Base-by-base conservation (phyloP, 2,888 invertebrate species). In the Trisateles emortualis region DNA sequence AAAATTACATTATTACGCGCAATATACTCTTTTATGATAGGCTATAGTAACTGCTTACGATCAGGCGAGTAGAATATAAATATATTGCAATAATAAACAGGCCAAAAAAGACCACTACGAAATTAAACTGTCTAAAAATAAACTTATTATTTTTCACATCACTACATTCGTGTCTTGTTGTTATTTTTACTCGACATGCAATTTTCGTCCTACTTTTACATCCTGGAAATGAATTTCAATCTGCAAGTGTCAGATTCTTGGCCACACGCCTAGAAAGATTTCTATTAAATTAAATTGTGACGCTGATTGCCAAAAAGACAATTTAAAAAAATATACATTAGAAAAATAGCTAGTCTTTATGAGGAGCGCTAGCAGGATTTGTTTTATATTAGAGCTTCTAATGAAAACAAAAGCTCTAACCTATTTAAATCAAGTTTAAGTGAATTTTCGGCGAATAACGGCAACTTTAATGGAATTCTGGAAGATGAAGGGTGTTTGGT, bases 381-480 rank as follows among this genome's bases (percentile, higher is more conserved):
- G 29, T 29, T 29, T 32, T 32, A 1, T 13, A 9, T 6, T 13
- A 5, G 13, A 32, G 8, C 3, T 32, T 13, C 11, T 5, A 3
- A 14, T 16, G 4, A n/a, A n/a, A 42, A 26, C 26, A 42, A 45
- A 59, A 46, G 45, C 47, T 51, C 26, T 13, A 39, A 3, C 11
- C 14, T 14, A 13, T 29, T 35, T 39, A 50, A 54, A 35, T 9
- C 35, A 44, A 44, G 43, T 46, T 58, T 41, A 35, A 46, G 45
- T 39, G 49, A 35, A 57, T 49, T 51, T 50, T 53, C 10, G 9
- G 11, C 11, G 10, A 5, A 11, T 1, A 11, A 24, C 13, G 59
- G 38, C 47, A 29, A 43, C 19, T 46, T 44, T 59, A 62, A 65
- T 65, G 22, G 51, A 54, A n/a, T 53, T 52, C 16, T 8, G 41